These are phyloP conservation scores for Desmophyllum pertusum DNA, from an alignment of 92 coral and sea anemone genomes.

Conservation along the genomic window DNA sequence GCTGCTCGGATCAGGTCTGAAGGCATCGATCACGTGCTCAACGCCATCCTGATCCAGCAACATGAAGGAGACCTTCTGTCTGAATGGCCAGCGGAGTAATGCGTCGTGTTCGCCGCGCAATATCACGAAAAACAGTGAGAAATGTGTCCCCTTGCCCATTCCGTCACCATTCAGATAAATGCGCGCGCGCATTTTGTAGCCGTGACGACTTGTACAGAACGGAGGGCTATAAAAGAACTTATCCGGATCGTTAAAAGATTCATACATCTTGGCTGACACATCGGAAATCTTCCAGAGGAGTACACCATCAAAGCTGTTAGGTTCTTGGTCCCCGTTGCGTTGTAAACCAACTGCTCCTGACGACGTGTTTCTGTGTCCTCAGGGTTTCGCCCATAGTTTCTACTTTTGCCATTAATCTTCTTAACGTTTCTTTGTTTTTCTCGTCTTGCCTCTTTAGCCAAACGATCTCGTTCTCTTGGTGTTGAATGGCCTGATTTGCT, in stretches of 20 bases:
- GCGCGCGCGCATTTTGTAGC: slow-evolving; percentile 90
- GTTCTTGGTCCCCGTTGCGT: slow-evolving; percentile 36
- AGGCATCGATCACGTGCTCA: slow-evolving; percentile 82
- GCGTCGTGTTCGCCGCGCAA: slow-evolving; percentile 83
- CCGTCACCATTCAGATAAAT: slow-evolving; percentile 83
- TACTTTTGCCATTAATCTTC: slow-evolving; percentile 36
- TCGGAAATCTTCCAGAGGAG: slow-evolving; percentile 69
- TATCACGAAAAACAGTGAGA: slow-evolving; percentile 76
- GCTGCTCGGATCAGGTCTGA: slow-evolving; percentile 84
- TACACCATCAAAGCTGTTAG: slow-evolving; percentile 59
- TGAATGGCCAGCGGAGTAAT: slow-evolving; percentile 84
- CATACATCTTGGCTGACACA: slow-evolving; percentile 60
- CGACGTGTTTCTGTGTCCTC: slow-evolving; percentile 33
- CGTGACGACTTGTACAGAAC: slow-evolving; percentile 74
- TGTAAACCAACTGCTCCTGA: slow-evolving; percentile 54
- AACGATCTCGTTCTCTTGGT: slow-evolving; percentile 43
- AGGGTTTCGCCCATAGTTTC: slow-evolving; percentile 48
- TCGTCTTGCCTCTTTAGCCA: slow-evolving; percentile 40
- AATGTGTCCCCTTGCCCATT: slow-evolving; percentile 76
- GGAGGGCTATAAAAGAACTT: slow-evolving; percentile 74
- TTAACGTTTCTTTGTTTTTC: slow-evolving; percentile 35
- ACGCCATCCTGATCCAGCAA: slow-evolving; percentile 71
- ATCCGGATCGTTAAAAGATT: slow-evolving; percentile 61
- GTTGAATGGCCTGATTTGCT: slow-evolving; percentile 64
- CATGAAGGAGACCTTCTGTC: slow-evolving; percentile 83